phyloP scores from a whole-genome alignment of 1,140 invertebrate species.

The Halesus radiatus region DNA sequence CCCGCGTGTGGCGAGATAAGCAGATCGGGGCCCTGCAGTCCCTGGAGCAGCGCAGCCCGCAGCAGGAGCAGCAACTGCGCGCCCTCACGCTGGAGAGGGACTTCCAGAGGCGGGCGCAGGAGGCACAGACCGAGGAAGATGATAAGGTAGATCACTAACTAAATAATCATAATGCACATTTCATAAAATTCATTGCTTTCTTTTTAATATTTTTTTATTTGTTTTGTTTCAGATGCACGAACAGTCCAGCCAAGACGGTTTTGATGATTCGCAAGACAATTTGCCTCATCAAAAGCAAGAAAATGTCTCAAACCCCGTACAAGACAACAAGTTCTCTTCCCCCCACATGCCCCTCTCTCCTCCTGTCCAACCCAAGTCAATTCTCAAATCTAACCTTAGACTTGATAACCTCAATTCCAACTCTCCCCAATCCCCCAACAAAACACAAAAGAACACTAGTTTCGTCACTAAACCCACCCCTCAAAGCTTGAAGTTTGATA shows the following conservation, averaged over 20 bases:
- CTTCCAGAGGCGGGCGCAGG: conserved; percentile 88
- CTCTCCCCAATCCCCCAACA: conserved; percentile 61
- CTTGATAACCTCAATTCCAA: conserved; percentile 73
- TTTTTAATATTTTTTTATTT: neutral
- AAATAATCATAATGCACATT: neutral
- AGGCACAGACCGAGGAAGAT: conserved; percentile 82
- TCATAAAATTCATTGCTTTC: too few relatives aligned
- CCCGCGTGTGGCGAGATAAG: conserved; percentile 81
- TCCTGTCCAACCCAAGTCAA: conserved; percentile 66
- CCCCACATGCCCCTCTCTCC: conserved; percentile 59
- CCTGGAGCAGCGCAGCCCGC: conserved; percentile 77
- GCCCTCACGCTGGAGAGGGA: conserved; percentile 88
- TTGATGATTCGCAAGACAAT: conserved; percentile 23
- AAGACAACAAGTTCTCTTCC: conserved; percentile 55
- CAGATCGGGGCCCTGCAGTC: conserved; percentile 84
- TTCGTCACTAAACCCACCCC: conserved; percentile 54
- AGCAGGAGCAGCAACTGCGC: conserved; percentile 89
- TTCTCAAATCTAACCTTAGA: conserved; percentile 67
- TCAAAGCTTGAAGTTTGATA: conserved; percentile 56
- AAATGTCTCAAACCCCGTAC: conserved; percentile 53
- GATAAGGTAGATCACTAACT: conserved; percentile 72
- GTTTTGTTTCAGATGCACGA: conserved; percentile 21
- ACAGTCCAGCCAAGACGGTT: conserved; percentile 10
- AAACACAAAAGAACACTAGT: conserved; percentile 58
- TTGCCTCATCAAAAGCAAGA: conserved; percentile 41